These are phyloP conservation scores for Psilanteris sp. DNA, from an alignment of 1,140 invertebrate genomes.

Conservation along the genomic window DNA sequence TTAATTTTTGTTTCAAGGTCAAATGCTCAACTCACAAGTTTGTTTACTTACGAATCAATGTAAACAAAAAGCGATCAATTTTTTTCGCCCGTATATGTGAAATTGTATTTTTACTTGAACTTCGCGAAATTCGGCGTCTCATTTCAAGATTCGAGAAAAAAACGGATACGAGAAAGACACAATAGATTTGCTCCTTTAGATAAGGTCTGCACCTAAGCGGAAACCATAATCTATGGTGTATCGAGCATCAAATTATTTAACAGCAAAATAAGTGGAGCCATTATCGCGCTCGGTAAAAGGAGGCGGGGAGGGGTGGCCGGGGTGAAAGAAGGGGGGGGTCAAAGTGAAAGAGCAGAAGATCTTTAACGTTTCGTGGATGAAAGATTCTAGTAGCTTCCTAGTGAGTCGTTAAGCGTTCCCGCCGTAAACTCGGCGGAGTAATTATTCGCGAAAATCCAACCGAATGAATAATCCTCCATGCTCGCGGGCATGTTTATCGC, in stretches of 20 bases:
- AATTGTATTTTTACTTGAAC: too few relatives aligned
- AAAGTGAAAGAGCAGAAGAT: slow-evolving; percentile 12
- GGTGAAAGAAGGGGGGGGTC: too few relatives aligned
- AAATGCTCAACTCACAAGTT: too few relatives aligned
- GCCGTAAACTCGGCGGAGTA: slow-evolving; percentile 19
- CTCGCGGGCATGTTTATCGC: slow-evolving; percentile 3
- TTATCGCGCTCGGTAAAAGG: slow-evolving; percentile 25
- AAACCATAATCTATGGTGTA: slow-evolving; percentile 33
- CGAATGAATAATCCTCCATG: not conserved
- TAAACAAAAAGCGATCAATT: too few relatives aligned
- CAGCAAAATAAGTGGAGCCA: slow-evolving; percentile 46
- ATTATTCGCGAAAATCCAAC: slow-evolving; percentile 38
- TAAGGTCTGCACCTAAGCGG: slow-evolving; percentile 17
- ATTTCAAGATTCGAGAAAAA: too few relatives aligned
- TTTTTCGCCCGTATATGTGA: too few relatives aligned
- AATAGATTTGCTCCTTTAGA: slow-evolving; percentile 42
- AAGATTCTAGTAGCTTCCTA: slow-evolving; percentile 51
- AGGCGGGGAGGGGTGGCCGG: too few relatives aligned
- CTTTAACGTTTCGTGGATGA: slow-evolving; percentile 36
- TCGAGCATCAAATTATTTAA: slow-evolving; percentile 50
- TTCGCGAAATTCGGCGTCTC: too few relatives aligned
- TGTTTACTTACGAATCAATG: too few relatives aligned
- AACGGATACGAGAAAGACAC: too few relatives aligned
- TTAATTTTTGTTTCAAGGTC: too few relatives aligned
- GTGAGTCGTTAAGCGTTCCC: slow-evolving; percentile 25